These are phyloP conservation scores for Megaceryle alcyon DNA, from an alignment of 2,797 vertebrate genomes.

Conservation along the genomic window DNA sequence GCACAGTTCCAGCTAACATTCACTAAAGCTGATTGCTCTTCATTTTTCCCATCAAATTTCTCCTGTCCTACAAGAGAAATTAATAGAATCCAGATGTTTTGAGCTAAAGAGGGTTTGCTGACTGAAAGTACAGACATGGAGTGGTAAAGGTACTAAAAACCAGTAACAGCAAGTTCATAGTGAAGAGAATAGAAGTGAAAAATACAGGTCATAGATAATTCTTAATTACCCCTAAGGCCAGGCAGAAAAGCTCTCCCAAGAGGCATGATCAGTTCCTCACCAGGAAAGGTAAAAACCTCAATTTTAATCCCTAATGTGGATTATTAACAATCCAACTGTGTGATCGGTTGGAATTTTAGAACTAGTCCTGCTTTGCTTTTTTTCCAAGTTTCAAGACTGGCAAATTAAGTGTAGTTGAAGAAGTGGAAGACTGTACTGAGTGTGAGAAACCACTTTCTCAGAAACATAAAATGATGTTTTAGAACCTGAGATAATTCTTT, in stretches of 20 bases:
- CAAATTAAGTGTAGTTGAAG: background rate
- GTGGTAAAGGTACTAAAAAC: background rate
- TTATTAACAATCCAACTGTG: background rate
- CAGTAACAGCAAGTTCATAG: background rate
- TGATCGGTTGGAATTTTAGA: background rate
- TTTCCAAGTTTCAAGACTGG: background rate
- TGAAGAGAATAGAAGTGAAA: background rate
- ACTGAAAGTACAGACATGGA: background rate
- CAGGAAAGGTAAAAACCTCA: background rate
- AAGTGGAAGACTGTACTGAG: background rate
- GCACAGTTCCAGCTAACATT: slow-evolving; percentile 31
- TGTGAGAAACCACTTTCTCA: background rate
- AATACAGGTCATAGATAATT: background rate
- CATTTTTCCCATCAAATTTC: slow-evolving; percentile 20
- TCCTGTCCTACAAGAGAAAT: slow-evolving; percentile 45
- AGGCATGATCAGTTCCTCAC: background rate
- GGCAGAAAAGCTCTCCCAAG: background rate
- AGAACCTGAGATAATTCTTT: background rate
- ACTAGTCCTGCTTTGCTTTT: background rate
- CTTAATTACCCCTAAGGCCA: background rate
- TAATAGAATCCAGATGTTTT: slow-evolving; percentile 62
- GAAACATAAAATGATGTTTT: background rate
- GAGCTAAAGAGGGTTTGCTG: background rate
- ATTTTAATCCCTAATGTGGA: background rate
- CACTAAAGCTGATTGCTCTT: slow-evolving; percentile 52